Evolutionary conservation across 1,140 invertebrate species (phyloP).

Genomic region (Scaptomyza graminum): DNA sequence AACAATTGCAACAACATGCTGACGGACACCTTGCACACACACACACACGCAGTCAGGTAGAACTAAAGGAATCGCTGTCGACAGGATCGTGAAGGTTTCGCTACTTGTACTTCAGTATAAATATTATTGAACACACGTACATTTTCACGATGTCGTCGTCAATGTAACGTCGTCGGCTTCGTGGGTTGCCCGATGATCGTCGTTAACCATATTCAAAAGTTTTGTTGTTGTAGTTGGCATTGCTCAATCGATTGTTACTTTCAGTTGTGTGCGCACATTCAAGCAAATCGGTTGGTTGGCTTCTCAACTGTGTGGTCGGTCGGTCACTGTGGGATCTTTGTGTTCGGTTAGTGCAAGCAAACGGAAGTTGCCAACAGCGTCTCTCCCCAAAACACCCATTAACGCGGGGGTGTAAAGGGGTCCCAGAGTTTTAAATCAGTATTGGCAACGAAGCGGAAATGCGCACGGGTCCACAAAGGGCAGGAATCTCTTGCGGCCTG

Average conservation of each 20-base stretch:
- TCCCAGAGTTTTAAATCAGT: slow-evolving; percentile 36
- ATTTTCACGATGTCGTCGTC: slow-evolving; percentile 39
- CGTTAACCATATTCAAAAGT: slow-evolving; percentile 32
- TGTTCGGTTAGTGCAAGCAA: slow-evolving; percentile 55
- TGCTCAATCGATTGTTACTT: slow-evolving; percentile 70
- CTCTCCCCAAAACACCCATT: slow-evolving; percentile 1
- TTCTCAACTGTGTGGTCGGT: slow-evolving; percentile 14
- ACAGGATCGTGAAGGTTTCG: slow-evolving; percentile 40
- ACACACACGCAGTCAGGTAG: slow-evolving; percentile 32
- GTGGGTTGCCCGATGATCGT: slow-evolving; percentile 22
- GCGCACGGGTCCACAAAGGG: slow-evolving; percentile 46
- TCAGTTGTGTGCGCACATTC: slow-evolving; percentile 75
- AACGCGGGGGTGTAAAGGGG: background rate
- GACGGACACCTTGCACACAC: slow-evolving; percentile 10
- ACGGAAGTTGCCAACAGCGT: slow-evolving; percentile 53
- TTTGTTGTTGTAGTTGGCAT: slow-evolving; percentile 13
- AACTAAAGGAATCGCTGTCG: slow-evolving; percentile 40
- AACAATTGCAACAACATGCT: slow-evolving; percentile 13
- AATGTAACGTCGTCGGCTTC: slow-evolving; percentile 17
- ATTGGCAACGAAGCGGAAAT: slow-evolving; percentile 77
- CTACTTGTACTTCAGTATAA: slow-evolving; percentile 40
- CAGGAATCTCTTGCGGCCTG: slow-evolving; percentile 4
- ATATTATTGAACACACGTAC: slow-evolving; percentile 39
- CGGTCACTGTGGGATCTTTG: background rate
- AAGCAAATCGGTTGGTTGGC: slow-evolving; percentile 71